These are phyloP conservation scores for Zoanthus solanderi DNA, from an alignment of 92 coral and sea anemone species.

Conservation along the genomic window DNA sequence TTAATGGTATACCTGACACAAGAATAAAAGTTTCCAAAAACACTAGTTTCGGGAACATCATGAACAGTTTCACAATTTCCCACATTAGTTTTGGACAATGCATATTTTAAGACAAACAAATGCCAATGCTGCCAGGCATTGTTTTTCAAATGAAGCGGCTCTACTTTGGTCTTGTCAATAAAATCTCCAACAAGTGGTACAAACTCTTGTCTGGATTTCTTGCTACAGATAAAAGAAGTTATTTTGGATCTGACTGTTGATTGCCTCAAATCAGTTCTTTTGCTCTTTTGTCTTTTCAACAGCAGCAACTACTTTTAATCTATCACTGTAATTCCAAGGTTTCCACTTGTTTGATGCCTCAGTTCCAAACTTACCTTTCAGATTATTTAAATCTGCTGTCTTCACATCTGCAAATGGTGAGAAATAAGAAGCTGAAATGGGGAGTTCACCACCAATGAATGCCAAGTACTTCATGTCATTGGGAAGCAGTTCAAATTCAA, in stretches of 20 bases:
- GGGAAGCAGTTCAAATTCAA: neutral
- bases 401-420: slow-evolving; percentile 6
- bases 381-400: neutral
- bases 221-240: neutral
- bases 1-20: neutral
- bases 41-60: neutral
- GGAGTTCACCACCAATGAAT: slow-evolving; percentile 2
- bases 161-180: slow-evolving; percentile 3
- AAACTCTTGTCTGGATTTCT: slow-evolving; percentile 14
- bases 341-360: slow-evolving; percentile 38
- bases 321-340: slow-evolving; percentile 38
- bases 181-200: neutral
- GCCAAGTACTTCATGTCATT: slow-evolving; percentile 11
- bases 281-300: slow-evolving; percentile 18
- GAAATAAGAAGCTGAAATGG: neutral
- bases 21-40: neutral
- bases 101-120: neutral
- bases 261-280: neutral
- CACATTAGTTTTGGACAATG: neutral
- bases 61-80: slow-evolving; percentile 10
- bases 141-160: neutral
- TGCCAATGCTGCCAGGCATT: slow-evolving; percentile 14
- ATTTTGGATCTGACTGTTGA: neutral
- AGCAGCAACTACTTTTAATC: slow-evolving; percentile 12
- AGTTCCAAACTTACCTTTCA: slow-evolving; percentile 28